phyloP scores from a whole-genome alignment of 1,140 invertebrate genomes.

The Euura lappo region DNA sequence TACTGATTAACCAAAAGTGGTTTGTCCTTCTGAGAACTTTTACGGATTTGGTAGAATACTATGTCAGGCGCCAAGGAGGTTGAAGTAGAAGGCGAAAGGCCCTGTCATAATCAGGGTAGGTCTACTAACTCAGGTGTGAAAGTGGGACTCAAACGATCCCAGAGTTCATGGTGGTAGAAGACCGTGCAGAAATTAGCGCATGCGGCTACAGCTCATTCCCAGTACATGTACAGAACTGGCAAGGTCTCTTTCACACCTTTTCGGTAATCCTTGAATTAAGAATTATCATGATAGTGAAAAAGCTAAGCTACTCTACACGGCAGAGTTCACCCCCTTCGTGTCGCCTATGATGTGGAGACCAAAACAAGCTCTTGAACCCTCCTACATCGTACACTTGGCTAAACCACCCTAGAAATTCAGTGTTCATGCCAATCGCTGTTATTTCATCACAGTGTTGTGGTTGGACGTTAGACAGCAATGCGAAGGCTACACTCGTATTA shows the following conservation, averaged over 20 bases:
- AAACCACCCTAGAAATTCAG: not conserved
- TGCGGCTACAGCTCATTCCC: not conserved
- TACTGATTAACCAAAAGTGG: too few species aligned
- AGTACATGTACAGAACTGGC: not conserved
- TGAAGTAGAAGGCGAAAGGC: not conserved
- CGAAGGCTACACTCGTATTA: too few species aligned
- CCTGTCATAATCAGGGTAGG: not conserved
- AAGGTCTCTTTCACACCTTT: too few species aligned
- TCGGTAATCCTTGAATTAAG: too few species aligned
- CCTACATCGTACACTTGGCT: not conserved
- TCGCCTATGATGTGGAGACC: not conserved
- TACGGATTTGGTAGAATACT: not conserved
- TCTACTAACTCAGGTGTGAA: not conserved
- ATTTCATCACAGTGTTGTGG: too few species aligned
- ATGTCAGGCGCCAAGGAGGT: not conserved
- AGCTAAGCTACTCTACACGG: not conserved
- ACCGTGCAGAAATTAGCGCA: not conserved
- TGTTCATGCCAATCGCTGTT: not conserved
- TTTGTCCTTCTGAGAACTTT: too few species aligned
- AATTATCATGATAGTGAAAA: too few species aligned
- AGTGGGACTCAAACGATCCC: not conserved
- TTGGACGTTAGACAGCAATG: too few species aligned
- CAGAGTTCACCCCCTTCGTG: not conserved
- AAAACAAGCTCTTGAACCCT: not conserved
- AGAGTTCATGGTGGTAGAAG: constrained; percentile 6